Evolutionary conservation across 2,113 vertebrate genomes (phyloP).

Genomic region (Ictidomys tridecemlineatus): DNA sequence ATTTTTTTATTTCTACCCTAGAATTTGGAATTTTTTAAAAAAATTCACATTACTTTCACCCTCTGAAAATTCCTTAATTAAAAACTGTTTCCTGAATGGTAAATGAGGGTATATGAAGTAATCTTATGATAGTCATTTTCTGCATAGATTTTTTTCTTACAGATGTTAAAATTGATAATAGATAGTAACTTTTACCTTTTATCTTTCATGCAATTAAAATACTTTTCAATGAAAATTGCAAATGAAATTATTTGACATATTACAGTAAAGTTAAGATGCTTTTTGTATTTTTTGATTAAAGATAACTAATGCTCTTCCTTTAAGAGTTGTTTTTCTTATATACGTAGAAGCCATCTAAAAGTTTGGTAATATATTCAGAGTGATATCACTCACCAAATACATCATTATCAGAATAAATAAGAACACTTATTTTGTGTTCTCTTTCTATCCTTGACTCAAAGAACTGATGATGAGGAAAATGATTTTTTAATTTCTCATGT

Average conservation of each 20-base stretch:
- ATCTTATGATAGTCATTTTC: neutral
- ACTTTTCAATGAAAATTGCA: neutral
- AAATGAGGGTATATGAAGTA: neutral
- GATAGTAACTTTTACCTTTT: neutral
- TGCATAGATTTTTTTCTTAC: neutral
- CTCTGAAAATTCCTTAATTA: conserved; percentile 25
- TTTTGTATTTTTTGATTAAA: neutral
- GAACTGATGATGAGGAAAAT: conserved; percentile 44
- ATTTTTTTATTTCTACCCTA: neutral
- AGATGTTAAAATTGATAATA: neutral
- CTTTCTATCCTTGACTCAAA: conserved; percentile 1
- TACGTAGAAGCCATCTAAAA: neutral
- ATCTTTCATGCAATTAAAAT: neutral
- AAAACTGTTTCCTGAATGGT: neutral
- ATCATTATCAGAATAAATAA: neutral
- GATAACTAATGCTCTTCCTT: neutral
- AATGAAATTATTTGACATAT: conserved; percentile 22
- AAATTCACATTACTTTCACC: neutral
- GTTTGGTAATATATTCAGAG: neutral
- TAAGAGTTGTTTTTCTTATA: neutral
- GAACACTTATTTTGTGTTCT: neutral
- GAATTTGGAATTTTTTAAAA: neutral
- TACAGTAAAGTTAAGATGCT: neutral
- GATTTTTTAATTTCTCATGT: neutral
- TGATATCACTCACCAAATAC: neutral